phyloP scores from a whole-genome alignment of 2,113 vertebrate species.

The Orthonyx spaldingii region DNA sequence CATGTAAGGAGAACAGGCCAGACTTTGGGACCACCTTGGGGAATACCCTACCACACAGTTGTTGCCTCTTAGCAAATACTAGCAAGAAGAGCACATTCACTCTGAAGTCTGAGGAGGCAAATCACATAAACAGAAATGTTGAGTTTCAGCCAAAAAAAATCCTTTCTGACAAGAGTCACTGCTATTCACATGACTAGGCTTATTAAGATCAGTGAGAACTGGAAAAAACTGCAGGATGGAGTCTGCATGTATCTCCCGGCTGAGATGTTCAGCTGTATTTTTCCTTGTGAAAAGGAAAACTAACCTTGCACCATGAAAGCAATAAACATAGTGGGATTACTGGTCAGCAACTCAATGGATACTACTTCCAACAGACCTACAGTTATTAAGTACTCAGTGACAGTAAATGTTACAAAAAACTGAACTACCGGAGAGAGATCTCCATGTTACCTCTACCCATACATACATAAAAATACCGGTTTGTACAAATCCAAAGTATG shows the following conservation, averaged over 20 bases:
- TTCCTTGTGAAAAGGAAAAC: slow-evolving; percentile 20
- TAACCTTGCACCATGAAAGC: background rate
- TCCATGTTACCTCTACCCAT: background rate
- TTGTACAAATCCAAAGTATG: slow-evolving; percentile 1
- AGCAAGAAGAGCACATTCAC: background rate
- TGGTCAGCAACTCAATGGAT: background rate
- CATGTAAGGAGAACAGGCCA: background rate
- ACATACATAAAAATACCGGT: background rate
- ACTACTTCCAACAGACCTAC: background rate
- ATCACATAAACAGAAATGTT: background rate
- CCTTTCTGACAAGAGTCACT: background rate
- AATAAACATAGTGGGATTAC: background rate
- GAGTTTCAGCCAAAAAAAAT: background rate
- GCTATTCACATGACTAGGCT: background rate
- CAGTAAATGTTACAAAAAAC: background rate
- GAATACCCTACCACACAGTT: background rate
- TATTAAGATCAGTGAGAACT: background rate
- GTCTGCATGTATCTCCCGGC: background rate
- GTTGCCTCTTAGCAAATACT: background rate
- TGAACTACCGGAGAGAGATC: background rate
- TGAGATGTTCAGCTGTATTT: background rate
- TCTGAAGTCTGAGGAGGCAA: background rate
- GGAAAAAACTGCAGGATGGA: slow-evolving; percentile 8
- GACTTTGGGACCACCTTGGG: background rate
- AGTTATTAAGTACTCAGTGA: background rate